phyloP scores from a whole-genome alignment of 2,797 vertebrate species.

The Pygocentrus nattereri region DNA sequence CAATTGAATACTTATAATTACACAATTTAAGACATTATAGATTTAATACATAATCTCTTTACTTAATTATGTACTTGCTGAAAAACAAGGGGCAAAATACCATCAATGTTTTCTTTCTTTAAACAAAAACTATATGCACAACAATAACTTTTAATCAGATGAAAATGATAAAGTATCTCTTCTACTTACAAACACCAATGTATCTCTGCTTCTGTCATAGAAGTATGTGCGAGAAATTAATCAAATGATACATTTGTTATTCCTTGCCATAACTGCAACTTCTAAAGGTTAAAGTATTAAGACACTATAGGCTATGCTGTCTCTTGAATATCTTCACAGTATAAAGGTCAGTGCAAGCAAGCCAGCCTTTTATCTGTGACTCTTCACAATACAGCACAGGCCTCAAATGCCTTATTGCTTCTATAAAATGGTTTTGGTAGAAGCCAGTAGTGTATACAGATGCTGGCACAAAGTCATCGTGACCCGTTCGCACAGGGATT shows the following conservation, averaged over 20 bases:
- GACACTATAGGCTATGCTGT: neutral
- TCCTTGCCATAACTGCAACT: neutral
- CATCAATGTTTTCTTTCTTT: too few species aligned
- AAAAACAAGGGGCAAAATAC: too few species aligned
- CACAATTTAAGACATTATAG: too few species aligned
- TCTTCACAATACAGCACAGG: neutral
- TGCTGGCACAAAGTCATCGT: neutral
- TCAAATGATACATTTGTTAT: neutral
- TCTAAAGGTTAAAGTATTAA: constrained; percentile 15
- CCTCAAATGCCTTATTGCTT: neutral
- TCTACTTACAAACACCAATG: too few species aligned
- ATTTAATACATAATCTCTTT: too few species aligned
- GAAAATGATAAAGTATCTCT: too few species aligned
- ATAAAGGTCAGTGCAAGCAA: neutral
- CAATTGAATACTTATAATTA: too few species aligned
- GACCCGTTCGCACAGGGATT: neutral
- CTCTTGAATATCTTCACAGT: neutral
- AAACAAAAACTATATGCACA: too few species aligned
- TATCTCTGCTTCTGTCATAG: neutral
- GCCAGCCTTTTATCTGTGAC: constrained; percentile 2
- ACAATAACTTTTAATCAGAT: too few species aligned
- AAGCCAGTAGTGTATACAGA: neutral
- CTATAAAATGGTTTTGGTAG: neutral
- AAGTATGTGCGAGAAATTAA: neutral
- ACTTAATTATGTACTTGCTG: too few species aligned